A percentile compares a stretch with the other conserved stretches of the same genome.
These are phyloP conservation scores for Gobio occitaniae DNA, from an alignment of 2,797 vertebrate species.

Conservation along the genomic window DNA sequence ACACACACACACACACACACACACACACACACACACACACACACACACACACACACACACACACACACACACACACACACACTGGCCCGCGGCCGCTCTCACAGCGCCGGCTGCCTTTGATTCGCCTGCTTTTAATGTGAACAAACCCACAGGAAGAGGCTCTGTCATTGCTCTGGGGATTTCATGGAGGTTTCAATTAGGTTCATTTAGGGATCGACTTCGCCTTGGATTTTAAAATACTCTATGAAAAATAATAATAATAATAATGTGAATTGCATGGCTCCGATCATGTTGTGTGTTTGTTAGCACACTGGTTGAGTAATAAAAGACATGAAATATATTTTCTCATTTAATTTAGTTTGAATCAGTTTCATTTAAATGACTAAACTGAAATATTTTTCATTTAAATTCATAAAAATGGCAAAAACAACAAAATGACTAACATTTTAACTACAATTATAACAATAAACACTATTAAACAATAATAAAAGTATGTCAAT, in stretches of 20 bases:
- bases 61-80: slow-evolving; percentile 29
- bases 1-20: slow-evolving; percentile 43
- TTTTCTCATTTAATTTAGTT: no score
- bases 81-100: background rate
- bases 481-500: no score
- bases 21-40: slow-evolving; percentile 41
- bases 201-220: background rate
- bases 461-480: no score
- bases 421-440: no score
- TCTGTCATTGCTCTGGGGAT: background rate
- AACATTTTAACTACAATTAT: no score
- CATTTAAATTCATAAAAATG: no score
- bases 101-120: slow-evolving; percentile 42
- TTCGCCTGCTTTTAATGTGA: slow-evolving; percentile 23
- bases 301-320: no score
- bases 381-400: no score
- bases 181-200: no score
- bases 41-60: slow-evolving; percentile 44
- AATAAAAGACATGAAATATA: no score
- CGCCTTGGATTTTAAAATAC: background rate
- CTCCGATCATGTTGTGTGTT: background rate
- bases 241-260: background rate
- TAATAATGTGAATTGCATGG: background rate
- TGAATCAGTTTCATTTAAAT: no score
- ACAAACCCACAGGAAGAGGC: background rate